These are phyloP conservation scores for Meda fulgida DNA, from an alignment of 2,797 vertebrate species.

Conservation along the genomic window DNA sequence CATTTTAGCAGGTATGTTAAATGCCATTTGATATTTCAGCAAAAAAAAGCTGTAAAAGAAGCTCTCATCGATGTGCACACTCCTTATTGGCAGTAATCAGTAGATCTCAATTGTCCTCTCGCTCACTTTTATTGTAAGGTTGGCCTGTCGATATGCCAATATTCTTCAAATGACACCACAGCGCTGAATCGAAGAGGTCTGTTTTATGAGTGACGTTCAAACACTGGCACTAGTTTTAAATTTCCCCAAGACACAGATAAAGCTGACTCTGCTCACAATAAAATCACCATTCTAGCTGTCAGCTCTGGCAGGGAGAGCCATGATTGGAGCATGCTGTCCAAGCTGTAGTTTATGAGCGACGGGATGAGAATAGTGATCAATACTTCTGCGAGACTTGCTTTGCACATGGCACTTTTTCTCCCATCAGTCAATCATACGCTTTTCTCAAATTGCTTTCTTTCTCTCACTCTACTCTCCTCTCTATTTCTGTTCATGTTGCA, in stretches of 20 bases:
- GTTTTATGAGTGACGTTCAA: conserved; percentile 38
- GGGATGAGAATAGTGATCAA: conserved; percentile 44
- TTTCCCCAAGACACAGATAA: conserved; percentile 46
- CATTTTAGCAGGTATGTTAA: background rate
- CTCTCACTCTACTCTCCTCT: background rate
- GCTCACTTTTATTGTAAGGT: conserved; percentile 6
- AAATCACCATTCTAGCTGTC: conserved; percentile 40
- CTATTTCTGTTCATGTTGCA: conserved; percentile 2
- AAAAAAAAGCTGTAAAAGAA: conserved; percentile 7
- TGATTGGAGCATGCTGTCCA: conserved; percentile 19
- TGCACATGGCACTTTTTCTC: conserved; percentile 15
- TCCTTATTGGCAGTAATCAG: conserved; percentile 22
- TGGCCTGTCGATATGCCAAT: conserved; percentile 25
- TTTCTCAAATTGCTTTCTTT: conserved; percentile 21
- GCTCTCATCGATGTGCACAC: background rate
- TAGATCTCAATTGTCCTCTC: conserved; percentile 33
- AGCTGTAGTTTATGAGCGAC: conserved; percentile 42
- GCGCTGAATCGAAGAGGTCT: conserved; percentile 29
- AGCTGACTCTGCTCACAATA: conserved; percentile 42
- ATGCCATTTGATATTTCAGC: conserved; percentile 17
- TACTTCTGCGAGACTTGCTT: conserved; percentile 21
- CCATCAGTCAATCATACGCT: conserved; percentile 12
- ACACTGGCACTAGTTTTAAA: conserved; percentile 27
- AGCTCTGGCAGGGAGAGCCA: background rate
- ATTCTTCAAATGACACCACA: conserved; percentile 33